phyloP scores from a whole-genome alignment of 1,140 invertebrate genomes.

The Anastatus disparis region DNA sequence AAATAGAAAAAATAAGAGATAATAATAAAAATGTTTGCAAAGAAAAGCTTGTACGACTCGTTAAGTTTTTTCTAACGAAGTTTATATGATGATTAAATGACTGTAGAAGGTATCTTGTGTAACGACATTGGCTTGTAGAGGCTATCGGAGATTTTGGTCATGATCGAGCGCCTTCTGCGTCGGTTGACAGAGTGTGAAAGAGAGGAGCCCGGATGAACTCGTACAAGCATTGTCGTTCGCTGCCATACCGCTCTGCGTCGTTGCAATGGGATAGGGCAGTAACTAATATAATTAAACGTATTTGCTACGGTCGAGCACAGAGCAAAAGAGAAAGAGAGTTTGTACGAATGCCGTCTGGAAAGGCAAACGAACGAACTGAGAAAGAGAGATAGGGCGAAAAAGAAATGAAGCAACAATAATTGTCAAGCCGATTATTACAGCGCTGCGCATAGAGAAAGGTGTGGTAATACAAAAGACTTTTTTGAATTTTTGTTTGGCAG shows the following conservation, averaged over 20 bases:
- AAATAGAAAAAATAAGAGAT: not conserved
- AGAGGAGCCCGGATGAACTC: conserved; percentile 20
- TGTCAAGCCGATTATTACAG: conserved; percentile 55
- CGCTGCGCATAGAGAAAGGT: conserved; percentile 32
- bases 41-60: conserved; percentile 7
- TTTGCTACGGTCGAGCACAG: conserved; percentile 4
- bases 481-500: conserved; percentile 76
- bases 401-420: conserved; percentile 57
- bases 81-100: conserved; percentile 7
- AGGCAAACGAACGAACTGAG: conserved; percentile 54
- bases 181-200: conserved; percentile 28
- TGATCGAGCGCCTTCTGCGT: conserved; percentile 38
- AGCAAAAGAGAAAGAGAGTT: conserved; percentile 24
- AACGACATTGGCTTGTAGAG: conserved; percentile 39
- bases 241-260: conserved; percentile 29
- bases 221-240: conserved; percentile 41
- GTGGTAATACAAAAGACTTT: conserved; percentile 66
- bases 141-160: conserved; percentile 18
- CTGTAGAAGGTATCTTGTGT: conserved; percentile 33
- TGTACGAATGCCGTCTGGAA: conserved; percentile 54
- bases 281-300: conserved; percentile 7
- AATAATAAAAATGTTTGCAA: not conserved
- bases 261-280: conserved; percentile 8
- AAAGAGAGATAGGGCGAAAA: conserved; percentile 15
- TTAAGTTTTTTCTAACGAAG: conserved; percentile 15